These are phyloP conservation scores for Australoheros facetus DNA, from an alignment of 2,797 vertebrate genomes.

Conservation along the genomic window DNA sequence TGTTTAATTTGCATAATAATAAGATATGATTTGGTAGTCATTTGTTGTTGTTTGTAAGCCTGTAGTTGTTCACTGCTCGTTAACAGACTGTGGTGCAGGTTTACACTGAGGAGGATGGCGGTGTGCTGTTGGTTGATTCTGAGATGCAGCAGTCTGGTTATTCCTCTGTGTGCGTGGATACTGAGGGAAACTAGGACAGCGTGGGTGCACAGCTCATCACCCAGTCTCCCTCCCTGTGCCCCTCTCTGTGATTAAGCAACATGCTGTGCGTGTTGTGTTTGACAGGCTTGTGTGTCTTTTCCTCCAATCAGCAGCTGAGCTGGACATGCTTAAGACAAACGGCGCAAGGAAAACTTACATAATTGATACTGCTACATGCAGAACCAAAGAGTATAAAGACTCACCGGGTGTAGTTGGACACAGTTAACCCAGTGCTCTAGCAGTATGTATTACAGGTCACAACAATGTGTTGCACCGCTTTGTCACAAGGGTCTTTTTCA, in stretches of 20 bases:
- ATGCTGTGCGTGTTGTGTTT: conserved; percentile 44
- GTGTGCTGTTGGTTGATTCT: conserved; percentile 20
- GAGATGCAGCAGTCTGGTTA: conserved; percentile 38
- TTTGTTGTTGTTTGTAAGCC: neutral
- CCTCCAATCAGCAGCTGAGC: conserved; percentile 44
- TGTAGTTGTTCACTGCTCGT: neutral
- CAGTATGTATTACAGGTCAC: conserved; percentile 11
- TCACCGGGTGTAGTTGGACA: neutral
- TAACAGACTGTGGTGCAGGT: neutral
- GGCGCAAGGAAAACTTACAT: conserved; percentile 5
- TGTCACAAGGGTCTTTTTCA: neutral
- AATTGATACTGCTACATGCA: neutral
- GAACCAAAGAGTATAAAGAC: neutral
- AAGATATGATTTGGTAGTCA: neutral
- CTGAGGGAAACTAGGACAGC: conserved; percentile 72
- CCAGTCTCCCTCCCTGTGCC: conserved; percentile 40
- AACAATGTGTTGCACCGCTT: neutral
- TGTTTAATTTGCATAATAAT: conserved; percentile 2
- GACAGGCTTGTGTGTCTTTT: conserved; percentile 45
- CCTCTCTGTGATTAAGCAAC: conserved; percentile 59
- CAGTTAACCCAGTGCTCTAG: neutral
- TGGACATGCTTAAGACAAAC: conserved; percentile 41
- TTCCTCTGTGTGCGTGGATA: conserved; percentile 43
- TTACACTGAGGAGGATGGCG: neutral
- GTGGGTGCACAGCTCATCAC: conserved; percentile 68